Percentiles rank a stretch among this genome's conserved stretches.
Conservation (phyloP, 2,113 vertebrate species). For the Periophthalmus modestus region DNA sequence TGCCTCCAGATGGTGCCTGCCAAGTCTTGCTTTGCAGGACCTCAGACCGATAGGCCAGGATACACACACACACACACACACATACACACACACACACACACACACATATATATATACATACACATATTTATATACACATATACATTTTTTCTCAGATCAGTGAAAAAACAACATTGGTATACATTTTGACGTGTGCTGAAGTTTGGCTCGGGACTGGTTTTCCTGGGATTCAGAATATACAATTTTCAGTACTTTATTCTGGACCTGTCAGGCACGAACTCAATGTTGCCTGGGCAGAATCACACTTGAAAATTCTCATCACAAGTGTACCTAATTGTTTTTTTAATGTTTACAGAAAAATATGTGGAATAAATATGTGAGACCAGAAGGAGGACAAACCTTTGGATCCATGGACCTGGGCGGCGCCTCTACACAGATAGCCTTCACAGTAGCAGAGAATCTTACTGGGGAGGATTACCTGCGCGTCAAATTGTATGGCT, state of each 20-base stretch:
- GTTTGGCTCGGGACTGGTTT: neutral
- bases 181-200: neutral
- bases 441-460: constrained; percentile 75
- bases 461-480: constrained; percentile 58
- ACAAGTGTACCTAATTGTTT: neutral
- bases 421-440: constrained; percentile 94
- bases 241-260: too few species aligned
- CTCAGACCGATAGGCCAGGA: too few species aligned
- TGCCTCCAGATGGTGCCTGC: too few species aligned
- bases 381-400: constrained; percentile 79
- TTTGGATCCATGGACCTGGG: constrained; percentile 91
- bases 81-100: too few species aligned
- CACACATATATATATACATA: too few species aligned
- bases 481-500: constrained; percentile 86
- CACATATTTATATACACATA: too few species aligned
- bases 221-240: too few species aligned
- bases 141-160: too few species aligned
- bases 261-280: too few species aligned
- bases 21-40: too few species aligned
- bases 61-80: too few species aligned
- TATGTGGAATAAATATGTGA: constrained; percentile 84
- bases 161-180: too few species aligned
- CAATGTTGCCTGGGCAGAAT: neutral
- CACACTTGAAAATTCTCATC: neutral
- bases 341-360: constrained; percentile 77